Evolutionary conservation across 2,888 invertebrate genomes (phyloP).

Genomic region (Patella depressa): DNA sequence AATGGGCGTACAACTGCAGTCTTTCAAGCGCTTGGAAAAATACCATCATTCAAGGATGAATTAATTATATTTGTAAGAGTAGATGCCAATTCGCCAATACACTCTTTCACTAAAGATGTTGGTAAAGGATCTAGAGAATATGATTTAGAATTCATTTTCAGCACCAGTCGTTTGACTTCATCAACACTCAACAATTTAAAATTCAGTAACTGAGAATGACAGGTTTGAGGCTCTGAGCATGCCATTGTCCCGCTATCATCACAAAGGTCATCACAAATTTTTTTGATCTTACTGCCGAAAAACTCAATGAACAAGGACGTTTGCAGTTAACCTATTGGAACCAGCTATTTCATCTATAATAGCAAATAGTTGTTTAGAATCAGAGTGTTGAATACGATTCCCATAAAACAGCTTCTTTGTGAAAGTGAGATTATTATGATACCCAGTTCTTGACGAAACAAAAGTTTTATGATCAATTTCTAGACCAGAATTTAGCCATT

Average conservation of each 20-base stretch:
- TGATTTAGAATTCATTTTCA: not conserved
- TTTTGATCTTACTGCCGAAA: not conserved
- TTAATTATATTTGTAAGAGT: not conserved
- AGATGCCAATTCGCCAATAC: not conserved
- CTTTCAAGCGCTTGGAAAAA: not conserved
- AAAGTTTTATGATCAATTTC: too few relatives aligned
- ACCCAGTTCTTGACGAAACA: too few relatives aligned
- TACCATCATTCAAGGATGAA: not conserved
- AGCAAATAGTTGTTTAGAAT: constrained; percentile 6
- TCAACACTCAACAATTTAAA: not conserved
- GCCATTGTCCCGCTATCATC: not conserved
- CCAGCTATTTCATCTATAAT: not conserved
- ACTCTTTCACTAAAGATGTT: not conserved
- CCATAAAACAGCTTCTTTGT: not conserved
- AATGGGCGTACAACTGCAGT: too few relatives aligned
- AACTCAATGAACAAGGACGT: not conserved
- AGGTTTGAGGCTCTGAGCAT: not conserved
- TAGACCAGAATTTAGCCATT: too few relatives aligned
- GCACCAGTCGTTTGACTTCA: not conserved
- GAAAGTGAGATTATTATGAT: not conserved
- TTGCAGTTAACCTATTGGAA: not conserved
- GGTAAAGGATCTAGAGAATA: not conserved
- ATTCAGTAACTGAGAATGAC: not conserved
- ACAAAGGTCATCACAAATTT: not conserved
- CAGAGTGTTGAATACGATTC: not conserved